These are phyloP conservation scores for Hesperia comma DNA, from an alignment of 2,888 invertebrate species.

Conservation along the genomic window DNA sequence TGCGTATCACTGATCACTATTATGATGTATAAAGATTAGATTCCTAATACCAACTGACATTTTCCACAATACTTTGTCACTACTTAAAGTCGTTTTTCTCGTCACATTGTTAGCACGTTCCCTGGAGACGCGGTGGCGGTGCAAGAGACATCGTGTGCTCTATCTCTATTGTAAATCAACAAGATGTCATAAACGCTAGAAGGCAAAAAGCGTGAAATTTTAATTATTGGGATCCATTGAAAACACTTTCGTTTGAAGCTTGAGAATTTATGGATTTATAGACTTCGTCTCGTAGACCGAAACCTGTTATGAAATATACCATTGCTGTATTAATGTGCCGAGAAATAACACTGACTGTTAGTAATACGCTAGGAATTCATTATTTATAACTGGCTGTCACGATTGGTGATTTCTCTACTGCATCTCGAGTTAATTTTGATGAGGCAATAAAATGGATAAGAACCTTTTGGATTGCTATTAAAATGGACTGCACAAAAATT, in stretches of 20 bases:
- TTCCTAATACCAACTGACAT: slow-evolving; percentile 26
- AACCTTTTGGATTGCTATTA: no score
- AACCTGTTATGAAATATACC: neutral
- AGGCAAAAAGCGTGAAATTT: slow-evolving; percentile 30
- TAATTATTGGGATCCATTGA: slow-evolving; percentile 17
- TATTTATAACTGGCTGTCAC: neutral
- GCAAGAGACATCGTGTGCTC: slow-evolving; percentile 20
- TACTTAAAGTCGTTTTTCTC: neutral
- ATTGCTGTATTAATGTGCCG: neutral
- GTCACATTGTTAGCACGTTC: slow-evolving; percentile 10
- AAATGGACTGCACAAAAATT: no score
- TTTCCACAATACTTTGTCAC: slow-evolving; percentile 10
- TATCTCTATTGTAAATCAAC: slow-evolving; percentile 34
- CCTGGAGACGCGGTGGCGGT: neutral
- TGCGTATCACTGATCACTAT: slow-evolving; percentile 16
- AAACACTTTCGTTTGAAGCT: slow-evolving; percentile 30
- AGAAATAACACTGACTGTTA: neutral
- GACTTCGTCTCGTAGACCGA: neutral
- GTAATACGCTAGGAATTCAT: neutral
- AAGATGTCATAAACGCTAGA: slow-evolving; percentile 11
- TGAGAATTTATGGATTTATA: slow-evolving; percentile 14
- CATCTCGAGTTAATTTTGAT: neutral
- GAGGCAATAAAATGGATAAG: no score
- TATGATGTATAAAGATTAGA: slow-evolving; percentile 11
- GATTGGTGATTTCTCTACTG: neutral